Conservation (phyloP, 1,140 invertebrate species). For the Calycopis cecrops region DNA sequence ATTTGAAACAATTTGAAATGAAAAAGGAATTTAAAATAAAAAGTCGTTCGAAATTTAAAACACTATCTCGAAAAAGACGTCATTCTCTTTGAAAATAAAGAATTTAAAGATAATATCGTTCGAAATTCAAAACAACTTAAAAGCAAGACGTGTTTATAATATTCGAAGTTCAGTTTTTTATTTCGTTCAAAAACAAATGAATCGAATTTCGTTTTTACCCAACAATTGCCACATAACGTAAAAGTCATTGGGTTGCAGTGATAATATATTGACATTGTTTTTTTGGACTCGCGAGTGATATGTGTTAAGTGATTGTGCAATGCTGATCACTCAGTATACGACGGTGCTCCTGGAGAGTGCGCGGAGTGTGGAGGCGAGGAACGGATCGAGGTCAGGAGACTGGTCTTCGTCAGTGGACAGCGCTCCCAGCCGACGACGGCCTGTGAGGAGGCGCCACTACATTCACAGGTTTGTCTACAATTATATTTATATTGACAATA, state of each 20-base stretch:
- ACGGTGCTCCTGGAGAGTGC: conserved; percentile 69
- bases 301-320: conserved; percentile 25
- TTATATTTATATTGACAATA: background rate
- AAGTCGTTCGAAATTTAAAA: too few relatives aligned
- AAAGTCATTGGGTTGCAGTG: conserved; percentile 1
- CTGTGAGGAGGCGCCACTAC: conserved; percentile 44
- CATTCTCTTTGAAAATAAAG: too few relatives aligned
- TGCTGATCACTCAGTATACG: conserved; percentile 73
- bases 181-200: background rate
- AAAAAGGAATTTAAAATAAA: too few relatives aligned
- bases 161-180: background rate
- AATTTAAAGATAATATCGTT: too few relatives aligned
- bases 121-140: too few relatives aligned
- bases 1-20: too few relatives aligned
- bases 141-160: too few relatives aligned
- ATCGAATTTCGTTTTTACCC: too few relatives aligned
- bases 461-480: conserved; percentile 42
- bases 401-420: conserved; percentile 53
- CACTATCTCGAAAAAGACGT: too few relatives aligned
- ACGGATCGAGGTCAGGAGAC: conserved; percentile 27
- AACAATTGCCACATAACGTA: background rate
- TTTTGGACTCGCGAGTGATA: background rate
- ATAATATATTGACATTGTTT: too few relatives aligned
- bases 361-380: conserved; percentile 55
- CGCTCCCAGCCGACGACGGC: conserved; percentile 33